Evolutionary conservation across 2,113 vertebrate species (phyloP), one percentile per base, ranked within the genome.

Genomic region (Perca schrenkii): DNA sequence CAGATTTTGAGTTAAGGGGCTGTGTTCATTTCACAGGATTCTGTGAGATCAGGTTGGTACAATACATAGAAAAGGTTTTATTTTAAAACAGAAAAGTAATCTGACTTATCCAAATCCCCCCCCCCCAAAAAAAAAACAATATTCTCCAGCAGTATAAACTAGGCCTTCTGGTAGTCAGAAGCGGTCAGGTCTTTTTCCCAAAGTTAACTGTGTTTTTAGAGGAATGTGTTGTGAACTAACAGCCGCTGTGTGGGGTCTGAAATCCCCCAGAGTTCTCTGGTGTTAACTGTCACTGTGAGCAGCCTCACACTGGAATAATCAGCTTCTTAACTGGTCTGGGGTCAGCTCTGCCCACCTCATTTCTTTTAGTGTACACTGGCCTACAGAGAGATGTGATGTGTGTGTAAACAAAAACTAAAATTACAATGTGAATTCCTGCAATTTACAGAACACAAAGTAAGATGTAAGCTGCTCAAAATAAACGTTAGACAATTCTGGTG

Each of bases 201-300:
- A 57, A 52, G 63, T 69, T 57, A 47, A 34, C 56, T 65, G 68
- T 70, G 56, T n/a, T 64, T 57, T 73, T 60, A 53, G 62, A 62
- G 58, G 76, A 86, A 69, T 60, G 79, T 77, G 43, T 64, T 49
- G 61, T 66, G 74, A 68, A 71, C 50, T 46, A 77, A 60, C 57
- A 75, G 82, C 49, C 70, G 0, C 63, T 50, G 36, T 80, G 88
- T 84, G 85, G 53, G 76, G 83, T 85, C 81, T 62, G 74, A 80
- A 79, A 89, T 74, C 83, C 72, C 25, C 17, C 70, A 40, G 34
- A 71, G 50, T 43, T 50, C 58, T 70, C 28, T 2, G 63, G 65
- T 71, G 65, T 58, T 58, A 56, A 70, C 74, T 62, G 74, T 82
- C 79, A 68, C 74, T 56, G 60, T 43, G 2, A n/a, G 46, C 64